Evolutionary conservation across 2,888 invertebrate species (phyloP), one percentile per base, ranked within the genome.

Genomic region (Itoplectis maculator): DNA sequence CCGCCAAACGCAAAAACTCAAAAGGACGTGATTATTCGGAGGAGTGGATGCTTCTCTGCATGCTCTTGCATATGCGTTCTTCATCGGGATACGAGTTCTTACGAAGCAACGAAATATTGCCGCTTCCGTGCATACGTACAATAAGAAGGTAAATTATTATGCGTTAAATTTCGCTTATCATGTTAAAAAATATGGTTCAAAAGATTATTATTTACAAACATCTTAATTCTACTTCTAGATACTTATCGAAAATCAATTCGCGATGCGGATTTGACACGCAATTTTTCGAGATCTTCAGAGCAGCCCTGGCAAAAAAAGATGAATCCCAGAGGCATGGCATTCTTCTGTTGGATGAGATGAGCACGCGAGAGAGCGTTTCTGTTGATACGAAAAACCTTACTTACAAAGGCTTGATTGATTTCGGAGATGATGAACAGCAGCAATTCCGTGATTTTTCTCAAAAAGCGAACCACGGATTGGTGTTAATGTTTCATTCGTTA

Each of bases 401-500:
- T 9, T 79, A 76, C 4, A 73, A 49, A 40, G 80, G 83, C 13
- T 54, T 84, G 29, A 80, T 74, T 35, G 78, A 82, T 79, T 84
- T 82, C 42, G 84, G 80, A n/a, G 66, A 75, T 18, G 70, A 61
- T 20, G 20, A 68, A 66, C 45, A 42, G 0, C 69, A 59, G 45
- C 29, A 47, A 65, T 23, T 0, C 65, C 15, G 23, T 15, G 70
- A 66, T 77, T 65, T 85, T 18, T 54, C 68, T 18, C 69, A 81
- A 20, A 82, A 83, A 18, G 83, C 81, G 2, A 75, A 84, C 63
- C 79, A 85, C 66, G 82, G 75, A 1, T 68, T 85, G 37, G 85
- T 87, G 8, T 51, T 87, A 45, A 80, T 85, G 82, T 86, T 84
- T 72, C 86, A 85, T 72, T 80, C 85, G 7, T 47, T 86, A 13